Conservation (phyloP, 2,888 invertebrate genomes). For the Plagiodera versicolora region DNA sequence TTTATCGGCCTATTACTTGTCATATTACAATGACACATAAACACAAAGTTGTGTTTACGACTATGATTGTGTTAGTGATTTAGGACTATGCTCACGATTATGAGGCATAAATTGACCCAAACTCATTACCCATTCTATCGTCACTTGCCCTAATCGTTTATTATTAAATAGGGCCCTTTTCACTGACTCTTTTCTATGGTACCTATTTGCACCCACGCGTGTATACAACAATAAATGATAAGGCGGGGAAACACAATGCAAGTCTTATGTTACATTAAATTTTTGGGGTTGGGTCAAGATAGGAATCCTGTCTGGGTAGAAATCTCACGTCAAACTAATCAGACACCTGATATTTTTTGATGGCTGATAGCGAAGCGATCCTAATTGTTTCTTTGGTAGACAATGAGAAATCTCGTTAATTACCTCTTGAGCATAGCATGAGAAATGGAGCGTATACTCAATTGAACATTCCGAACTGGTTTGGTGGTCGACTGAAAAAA, state of each 20-base stretch:
- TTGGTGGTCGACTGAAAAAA: no score
- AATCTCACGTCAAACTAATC: not conserved
- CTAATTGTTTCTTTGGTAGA: not conserved
- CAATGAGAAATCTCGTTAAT: no score
- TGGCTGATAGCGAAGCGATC: not conserved
- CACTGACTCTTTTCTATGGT: not conserved
- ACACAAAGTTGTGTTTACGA: no score
- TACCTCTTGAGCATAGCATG: no score
- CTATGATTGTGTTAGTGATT: no score
- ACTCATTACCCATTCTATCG: not conserved
- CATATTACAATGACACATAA: no score
- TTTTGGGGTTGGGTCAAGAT: not conserved
- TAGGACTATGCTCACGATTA: no score
- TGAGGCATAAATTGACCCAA: no score
- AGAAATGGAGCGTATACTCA: not conserved
- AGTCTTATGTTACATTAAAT: not conserved
- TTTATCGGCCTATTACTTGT: no score
- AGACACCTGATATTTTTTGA: not conserved
- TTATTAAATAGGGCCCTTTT: not conserved
- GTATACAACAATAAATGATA: conserved; percentile 1
- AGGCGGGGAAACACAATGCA: conserved; percentile 1
- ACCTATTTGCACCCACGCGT: not conserved
- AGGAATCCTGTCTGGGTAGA: not conserved
- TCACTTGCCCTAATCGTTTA: not conserved
- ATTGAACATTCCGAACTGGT: not conserved